Evolutionary conservation across 2,888 invertebrate species (phyloP).

Genomic region (Cryptocheilus praepositus): DNA sequence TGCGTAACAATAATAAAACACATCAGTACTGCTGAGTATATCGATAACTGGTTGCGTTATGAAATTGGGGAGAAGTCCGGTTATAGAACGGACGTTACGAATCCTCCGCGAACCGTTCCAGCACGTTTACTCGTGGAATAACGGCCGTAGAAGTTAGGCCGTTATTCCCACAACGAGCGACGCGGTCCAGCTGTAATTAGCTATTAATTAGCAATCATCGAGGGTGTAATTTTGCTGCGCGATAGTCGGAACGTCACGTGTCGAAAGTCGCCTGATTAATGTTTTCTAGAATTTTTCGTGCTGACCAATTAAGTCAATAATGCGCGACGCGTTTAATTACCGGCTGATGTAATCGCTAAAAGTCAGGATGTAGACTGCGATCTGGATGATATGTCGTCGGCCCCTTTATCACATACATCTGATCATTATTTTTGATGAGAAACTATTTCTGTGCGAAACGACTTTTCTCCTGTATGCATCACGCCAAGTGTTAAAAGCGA

Average conservation of each 20-base stretch:
- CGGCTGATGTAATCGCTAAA: no score
- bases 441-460: no score
- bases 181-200: constrained; percentile 40
- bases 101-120: constrained; percentile 48
- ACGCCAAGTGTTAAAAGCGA: no score
- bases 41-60: constrained; percentile 2
- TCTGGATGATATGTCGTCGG: no score
- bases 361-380: no score
- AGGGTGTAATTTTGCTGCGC: constrained; percentile 14
- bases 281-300: constrained; percentile 1
- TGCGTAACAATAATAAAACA: no score
- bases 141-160: constrained; percentile 24
- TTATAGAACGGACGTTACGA: constrained; percentile 51
- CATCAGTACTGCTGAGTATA: no score
- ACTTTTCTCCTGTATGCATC: no score
- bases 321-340: no score
- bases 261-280: constrained; percentile 11
- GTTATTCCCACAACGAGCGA: constrained; percentile 42
- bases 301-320: no score
- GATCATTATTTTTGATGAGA: no score
- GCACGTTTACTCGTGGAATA: constrained; percentile 41
- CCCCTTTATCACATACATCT: no score
- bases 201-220: constrained; percentile 36
- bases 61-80: constrained; percentile 34
- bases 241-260: constrained; percentile 18